These are phyloP conservation scores for Typhlichthys eigenmanni DNA, from an alignment of 2,797 vertebrate genomes.

Conservation along the genomic window DNA sequence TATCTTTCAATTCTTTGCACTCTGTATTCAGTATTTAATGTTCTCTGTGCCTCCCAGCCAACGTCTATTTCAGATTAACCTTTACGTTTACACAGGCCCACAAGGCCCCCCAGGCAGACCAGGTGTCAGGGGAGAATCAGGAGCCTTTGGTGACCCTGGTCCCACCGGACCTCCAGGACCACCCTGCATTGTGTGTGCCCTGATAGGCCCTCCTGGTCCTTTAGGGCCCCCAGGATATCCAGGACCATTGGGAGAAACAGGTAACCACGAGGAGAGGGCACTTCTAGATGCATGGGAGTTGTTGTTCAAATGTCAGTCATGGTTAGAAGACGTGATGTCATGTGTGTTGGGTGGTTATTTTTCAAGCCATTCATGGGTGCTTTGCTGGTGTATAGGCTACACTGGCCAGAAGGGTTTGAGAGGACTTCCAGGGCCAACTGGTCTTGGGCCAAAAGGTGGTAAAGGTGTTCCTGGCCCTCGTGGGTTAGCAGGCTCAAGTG, in stretches of 20 bases:
- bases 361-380: not conserved
- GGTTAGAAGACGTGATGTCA: not conserved
- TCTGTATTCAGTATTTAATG: not conserved
- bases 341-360: not conserved
- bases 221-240: slow-evolving; percentile 47
- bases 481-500: slow-evolving; percentile 38
- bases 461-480: slow-evolving; percentile 53
- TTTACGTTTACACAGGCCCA: slow-evolving; percentile 37
- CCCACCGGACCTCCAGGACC: slow-evolving; percentile 41
- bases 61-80: not conserved
- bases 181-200: slow-evolving; percentile 31
- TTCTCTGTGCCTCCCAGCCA: not conserved
- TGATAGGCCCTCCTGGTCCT: slow-evolving; percentile 20
- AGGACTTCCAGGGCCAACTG: slow-evolving; percentile 52
- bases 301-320: not conserved
- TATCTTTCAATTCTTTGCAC: not conserved
- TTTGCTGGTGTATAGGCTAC: slow-evolving; percentile 37
- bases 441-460: slow-evolving; percentile 44
- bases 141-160: slow-evolving; percentile 50
- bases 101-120: slow-evolving; percentile 44
- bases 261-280: slow-evolving; percentile 21
- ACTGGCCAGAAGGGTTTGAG: slow-evolving; percentile 50
- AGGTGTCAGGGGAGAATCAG: slow-evolving; percentile 55
- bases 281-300: not conserved
- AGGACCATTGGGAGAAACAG: slow-evolving; percentile 43